Base-by-base conservation (phyloP, 1,140 invertebrate species). In the Eupristina koningsbergeri region DNA sequence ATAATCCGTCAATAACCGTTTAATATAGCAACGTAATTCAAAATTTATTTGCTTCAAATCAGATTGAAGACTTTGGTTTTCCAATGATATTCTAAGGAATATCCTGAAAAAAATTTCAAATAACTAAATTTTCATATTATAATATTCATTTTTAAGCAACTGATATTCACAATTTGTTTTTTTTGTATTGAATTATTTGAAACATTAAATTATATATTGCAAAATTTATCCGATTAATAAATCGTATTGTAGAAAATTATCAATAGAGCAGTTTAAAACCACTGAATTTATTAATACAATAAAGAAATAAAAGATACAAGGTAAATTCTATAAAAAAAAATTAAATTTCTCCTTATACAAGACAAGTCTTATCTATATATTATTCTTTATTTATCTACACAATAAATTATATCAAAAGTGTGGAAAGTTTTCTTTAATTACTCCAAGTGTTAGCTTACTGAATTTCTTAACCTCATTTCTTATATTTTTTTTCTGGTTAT, bases 351-450 rank as follows among this genome's bases (percentile, higher is more conserved):
- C 53, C 9, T 58, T 58, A 58, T 58, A 58, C 53, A 26, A 58
- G 53, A 58, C 22, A 58, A 26, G 26, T 58, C 11, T 53, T 61
- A 67, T 17, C 15, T 22, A 19, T 67, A 39, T 36, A 36, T 36
- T 67, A 34, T n/a, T 15, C 11, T 36, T 11, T n/a, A 67, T 34
- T 36, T 34, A 64, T 67, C 64, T 67, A 36, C 36, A 15, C 19
- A 36, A 13, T 67, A 19, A 34, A 67, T 36, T 36, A 39, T 67
- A 67, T 67, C 29, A 64, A 15, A 67, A 34, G 34, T 36, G 64
- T 67, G 64, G 64, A 67, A 67, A 67, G 64, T 67, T 67, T 67
- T 67, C 31, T 67, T 67, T 67, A 67, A 67, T 67, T 67, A 67
- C 29, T 36, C 36, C 5, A 36, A 34, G 13, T 31, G 17, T 39